A percentile compares a stretch with the other conserved stretches of the same genome.
Conservation (phyloP, 2,113 vertebrate genomes). For the Proteles cristata region DNA sequence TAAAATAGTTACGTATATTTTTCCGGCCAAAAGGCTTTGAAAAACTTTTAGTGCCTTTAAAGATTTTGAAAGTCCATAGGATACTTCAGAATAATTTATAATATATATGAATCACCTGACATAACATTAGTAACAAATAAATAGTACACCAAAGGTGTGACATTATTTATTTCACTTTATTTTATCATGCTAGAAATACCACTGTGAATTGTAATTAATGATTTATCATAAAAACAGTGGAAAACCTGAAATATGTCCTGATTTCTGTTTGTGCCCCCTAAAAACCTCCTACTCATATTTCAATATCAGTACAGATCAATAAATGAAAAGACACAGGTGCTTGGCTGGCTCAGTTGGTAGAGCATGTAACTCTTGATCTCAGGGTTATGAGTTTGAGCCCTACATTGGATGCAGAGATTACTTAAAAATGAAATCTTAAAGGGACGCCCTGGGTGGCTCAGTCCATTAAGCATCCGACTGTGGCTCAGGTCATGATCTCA, state of each 20-base stretch:
- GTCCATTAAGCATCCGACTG: too few species aligned
- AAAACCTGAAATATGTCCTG: background rate
- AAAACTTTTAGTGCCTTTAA: background rate
- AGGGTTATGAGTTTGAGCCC: background rate
- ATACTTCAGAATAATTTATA: constrained; percentile 19
- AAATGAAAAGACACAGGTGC: background rate
- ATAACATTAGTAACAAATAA: constrained; percentile 3
- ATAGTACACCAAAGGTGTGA: background rate
- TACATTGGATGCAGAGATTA: background rate
- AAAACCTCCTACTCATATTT: constrained; percentile 21
- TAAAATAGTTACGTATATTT: background rate
- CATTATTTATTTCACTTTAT: background rate
- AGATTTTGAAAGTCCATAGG: background rate
- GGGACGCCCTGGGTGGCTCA: too few species aligned
- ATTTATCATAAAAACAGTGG: background rate
- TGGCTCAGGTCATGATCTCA: too few species aligned
- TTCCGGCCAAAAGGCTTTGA: background rate
- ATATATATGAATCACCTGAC: background rate
- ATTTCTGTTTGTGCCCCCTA: background rate
- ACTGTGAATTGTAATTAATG: background rate
- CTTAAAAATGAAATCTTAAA: background rate
- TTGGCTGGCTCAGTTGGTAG: background rate
- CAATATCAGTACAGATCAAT: background rate
- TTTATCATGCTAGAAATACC: background rate
- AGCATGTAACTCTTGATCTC: background rate